Percentiles rank a stretch among this genome's conserved stretches.
These are phyloP conservation scores for Achatina immaculata DNA, from an alignment of 1,140 invertebrate species.

Conservation along the genomic window DNA sequence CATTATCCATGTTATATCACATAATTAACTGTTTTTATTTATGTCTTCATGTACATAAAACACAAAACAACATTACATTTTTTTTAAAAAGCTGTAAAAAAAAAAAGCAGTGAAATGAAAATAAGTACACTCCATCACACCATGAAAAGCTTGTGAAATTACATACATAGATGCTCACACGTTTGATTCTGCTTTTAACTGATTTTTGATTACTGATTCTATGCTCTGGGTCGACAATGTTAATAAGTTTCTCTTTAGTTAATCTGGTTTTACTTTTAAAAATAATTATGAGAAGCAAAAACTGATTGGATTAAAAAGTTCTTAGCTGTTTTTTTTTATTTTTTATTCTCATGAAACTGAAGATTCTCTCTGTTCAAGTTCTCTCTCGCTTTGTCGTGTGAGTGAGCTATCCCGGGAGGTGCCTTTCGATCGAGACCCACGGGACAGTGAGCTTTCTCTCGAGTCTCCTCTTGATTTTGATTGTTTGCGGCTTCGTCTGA, in stretches of 20 bases:
- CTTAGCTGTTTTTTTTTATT: neutral
- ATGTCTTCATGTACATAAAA: too few species aligned
- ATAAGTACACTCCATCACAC: too few species aligned
- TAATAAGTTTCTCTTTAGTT: too few species aligned
- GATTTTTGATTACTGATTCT: too few species aligned
- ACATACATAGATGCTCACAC: neutral
- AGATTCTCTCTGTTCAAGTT: conserved; percentile 37
- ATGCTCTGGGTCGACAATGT: too few species aligned
- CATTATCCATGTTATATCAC: too few species aligned
- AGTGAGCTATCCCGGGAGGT: conserved; percentile 59
- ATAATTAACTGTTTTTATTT: too few species aligned
- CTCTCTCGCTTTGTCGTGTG: conserved; percentile 42
- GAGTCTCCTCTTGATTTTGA: conserved; percentile 50
- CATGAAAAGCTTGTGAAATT: conserved; percentile 2
- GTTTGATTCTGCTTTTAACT: too few species aligned
- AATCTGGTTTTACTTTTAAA: too few species aligned
- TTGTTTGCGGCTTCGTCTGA: conserved; percentile 53
- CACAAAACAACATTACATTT: too few species aligned
- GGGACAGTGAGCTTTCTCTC: conserved; percentile 58
- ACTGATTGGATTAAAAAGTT: neutral
- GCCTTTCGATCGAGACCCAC: conserved; percentile 52
- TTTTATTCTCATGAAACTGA: conserved; percentile 43
- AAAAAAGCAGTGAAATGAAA: neutral
- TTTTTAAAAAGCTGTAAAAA: neutral
- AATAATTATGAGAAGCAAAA: too few species aligned